These are phyloP conservation scores for Chiridota heheva DNA, from an alignment of 35 echinoderm and acorn worm genomes.

Conservation along the genomic window DNA sequence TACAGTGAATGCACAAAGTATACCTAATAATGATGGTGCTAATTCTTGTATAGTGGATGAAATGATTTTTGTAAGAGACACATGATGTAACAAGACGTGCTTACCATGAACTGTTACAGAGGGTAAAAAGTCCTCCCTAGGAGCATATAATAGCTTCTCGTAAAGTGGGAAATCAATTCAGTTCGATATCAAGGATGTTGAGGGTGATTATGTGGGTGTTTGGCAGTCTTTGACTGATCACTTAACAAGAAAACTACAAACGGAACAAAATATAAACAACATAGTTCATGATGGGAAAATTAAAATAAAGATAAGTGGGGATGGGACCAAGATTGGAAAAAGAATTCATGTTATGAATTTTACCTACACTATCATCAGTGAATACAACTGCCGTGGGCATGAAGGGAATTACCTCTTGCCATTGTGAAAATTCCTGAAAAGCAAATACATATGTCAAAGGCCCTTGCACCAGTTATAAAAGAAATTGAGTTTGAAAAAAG, in stretches of 20 bases:
- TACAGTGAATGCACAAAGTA: too few species aligned
- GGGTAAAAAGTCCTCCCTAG: too few species aligned
- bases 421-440: slow-evolving; percentile 28
- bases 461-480: slow-evolving; percentile 8
- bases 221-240: not conserved
- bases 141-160: too few species aligned
- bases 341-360: slow-evolving; percentile 12
- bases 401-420: not conserved
- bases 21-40: too few species aligned
- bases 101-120: too few species aligned
- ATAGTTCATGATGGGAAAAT: not conserved
- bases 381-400: not conserved
- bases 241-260: not conserved
- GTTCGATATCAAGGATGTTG: not conserved
- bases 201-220: not conserved
- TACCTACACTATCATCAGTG: not conserved
- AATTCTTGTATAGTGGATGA: too few species aligned
- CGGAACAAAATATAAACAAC: not conserved
- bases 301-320: slow-evolving; percentile 14
- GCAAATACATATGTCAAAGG: not conserved
- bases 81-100: too few species aligned
- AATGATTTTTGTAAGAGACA: too few species aligned
- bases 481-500: slow-evolving; percentile 5
- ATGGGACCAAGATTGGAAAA: slow-evolving; percentile 25
- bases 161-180: too few species aligned